Conservation (phyloP, 2,888 invertebrate species). For the Cabera pusaria region DNA sequence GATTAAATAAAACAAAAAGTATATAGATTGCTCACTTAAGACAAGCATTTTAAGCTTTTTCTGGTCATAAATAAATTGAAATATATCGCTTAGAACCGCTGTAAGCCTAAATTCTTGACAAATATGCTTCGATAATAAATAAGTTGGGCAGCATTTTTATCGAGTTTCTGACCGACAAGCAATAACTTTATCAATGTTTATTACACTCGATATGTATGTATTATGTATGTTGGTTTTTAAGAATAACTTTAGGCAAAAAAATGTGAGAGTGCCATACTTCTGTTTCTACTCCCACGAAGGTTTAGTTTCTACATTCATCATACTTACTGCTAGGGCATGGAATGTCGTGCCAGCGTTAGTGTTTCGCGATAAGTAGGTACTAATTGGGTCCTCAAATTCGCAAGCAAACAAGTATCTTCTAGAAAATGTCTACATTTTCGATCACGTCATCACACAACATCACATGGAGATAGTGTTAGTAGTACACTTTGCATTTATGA, state of each 20-base stretch:
- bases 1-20: slow-evolving; percentile 10
- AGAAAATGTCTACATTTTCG: too few species aligned
- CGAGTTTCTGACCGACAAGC: slow-evolving; percentile 22
- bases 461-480: too few species aligned
- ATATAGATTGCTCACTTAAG: slow-evolving; percentile 18
- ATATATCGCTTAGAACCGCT: slow-evolving; percentile 6
- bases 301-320: too few species aligned
- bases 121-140: slow-evolving; percentile 15
- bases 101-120: slow-evolving; percentile 20
- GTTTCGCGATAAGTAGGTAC: too few species aligned
- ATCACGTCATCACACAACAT: too few species aligned
- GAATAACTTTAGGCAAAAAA: not conserved
- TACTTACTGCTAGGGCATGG: too few species aligned
- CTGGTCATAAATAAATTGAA: slow-evolving; percentile 13
- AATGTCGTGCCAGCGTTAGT: too few species aligned
- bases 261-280: too few species aligned
- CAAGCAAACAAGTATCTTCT: too few species aligned
- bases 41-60: slow-evolving; percentile 14
- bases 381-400: too few species aligned
- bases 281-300: too few species aligned
- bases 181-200: slow-evolving; percentile 40
- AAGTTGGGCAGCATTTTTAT: slow-evolving; percentile 25
- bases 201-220: slow-evolving; percentile 25
- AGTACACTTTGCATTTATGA: too few species aligned
- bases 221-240: slow-evolving; percentile 26